phyloP scores from a whole-genome alignment of 2,113 vertebrate species.

The Microcebus griseorufus region DNA sequence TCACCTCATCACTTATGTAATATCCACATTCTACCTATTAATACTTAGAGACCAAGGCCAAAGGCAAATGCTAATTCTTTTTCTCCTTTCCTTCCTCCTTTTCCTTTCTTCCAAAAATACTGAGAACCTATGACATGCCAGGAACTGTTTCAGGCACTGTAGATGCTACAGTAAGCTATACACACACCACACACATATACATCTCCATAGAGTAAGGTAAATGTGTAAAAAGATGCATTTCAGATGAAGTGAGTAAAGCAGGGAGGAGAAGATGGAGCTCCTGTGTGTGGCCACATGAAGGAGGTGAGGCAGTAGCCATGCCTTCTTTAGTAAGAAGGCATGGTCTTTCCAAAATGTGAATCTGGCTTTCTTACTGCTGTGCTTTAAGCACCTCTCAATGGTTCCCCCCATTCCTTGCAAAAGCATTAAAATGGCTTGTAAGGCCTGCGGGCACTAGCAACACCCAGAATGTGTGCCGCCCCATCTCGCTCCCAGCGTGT shows the following conservation, averaged over 20 bases:
- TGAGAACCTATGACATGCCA: neutral
- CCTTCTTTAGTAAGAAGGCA: neutral
- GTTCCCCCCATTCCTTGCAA: neutral
- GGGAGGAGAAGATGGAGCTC: neutral
- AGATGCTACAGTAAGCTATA: neutral
- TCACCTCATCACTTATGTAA: neutral
- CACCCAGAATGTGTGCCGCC: rapidly evolving
- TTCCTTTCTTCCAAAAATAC: neutral
- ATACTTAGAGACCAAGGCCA: neutral
- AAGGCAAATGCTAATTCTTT: neutral
- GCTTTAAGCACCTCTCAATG: no score
- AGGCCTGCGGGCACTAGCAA: rapidly evolving
- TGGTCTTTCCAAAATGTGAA: rapidly evolving
- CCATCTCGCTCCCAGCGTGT: neutral
- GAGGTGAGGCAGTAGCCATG: rapidly evolving
- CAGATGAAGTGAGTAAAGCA: neutral
- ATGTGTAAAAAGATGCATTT: neutral
- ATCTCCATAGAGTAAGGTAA: neutral
- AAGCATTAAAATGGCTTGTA: neutral
- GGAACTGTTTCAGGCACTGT: neutral
- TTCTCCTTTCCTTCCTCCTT: neutral
- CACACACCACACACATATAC: neutral
- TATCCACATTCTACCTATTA: neutral
- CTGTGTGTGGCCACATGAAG: neutral
- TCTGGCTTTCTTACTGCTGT: neutral